These are phyloP conservation scores for Scolopax rusticola DNA, from an alignment of 2,797 vertebrate genomes.

Conservation along the genomic window DNA sequence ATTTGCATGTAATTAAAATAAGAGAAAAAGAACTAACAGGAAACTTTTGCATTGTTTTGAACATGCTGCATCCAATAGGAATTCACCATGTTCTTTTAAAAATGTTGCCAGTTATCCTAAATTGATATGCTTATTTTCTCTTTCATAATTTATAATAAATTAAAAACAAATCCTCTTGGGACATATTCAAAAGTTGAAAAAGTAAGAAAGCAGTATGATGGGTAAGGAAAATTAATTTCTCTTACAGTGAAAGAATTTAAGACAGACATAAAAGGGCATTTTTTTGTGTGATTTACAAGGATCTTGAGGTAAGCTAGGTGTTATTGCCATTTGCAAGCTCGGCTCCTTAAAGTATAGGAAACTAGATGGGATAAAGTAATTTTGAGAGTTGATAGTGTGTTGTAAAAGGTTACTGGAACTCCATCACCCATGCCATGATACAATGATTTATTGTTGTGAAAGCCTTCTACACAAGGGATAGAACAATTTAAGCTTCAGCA, in stretches of 20 bases:
- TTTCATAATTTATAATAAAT: background rate
- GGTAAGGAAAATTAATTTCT: background rate
- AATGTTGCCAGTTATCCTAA: background rate
- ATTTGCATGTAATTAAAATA: slow-evolving; percentile 41
- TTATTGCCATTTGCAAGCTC: background rate
- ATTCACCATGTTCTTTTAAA: background rate
- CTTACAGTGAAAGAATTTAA: background rate
- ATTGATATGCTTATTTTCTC: background rate
- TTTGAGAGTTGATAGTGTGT: background rate
- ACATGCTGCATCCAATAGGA: background rate
- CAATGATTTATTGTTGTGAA: slow-evolving; percentile 34
- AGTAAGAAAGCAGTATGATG: background rate
- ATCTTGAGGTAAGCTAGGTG: background rate
- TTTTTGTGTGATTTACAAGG: background rate
- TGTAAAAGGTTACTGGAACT: background rate
- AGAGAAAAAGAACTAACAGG: background rate
- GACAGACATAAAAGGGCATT: background rate
- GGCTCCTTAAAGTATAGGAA: background rate
- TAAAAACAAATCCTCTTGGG: background rate
- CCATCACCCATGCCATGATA: background rate
- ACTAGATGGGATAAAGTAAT: background rate
- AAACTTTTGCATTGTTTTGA: slow-evolving; percentile 11
- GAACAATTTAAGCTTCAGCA: background rate
- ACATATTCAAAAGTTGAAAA: background rate
- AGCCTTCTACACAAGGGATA: background rate